Evolutionary conservation across 2,888 invertebrate species (phyloP), one percentile per base, ranked within the genome.

Genomic region (Itoplectis maculator): DNA sequence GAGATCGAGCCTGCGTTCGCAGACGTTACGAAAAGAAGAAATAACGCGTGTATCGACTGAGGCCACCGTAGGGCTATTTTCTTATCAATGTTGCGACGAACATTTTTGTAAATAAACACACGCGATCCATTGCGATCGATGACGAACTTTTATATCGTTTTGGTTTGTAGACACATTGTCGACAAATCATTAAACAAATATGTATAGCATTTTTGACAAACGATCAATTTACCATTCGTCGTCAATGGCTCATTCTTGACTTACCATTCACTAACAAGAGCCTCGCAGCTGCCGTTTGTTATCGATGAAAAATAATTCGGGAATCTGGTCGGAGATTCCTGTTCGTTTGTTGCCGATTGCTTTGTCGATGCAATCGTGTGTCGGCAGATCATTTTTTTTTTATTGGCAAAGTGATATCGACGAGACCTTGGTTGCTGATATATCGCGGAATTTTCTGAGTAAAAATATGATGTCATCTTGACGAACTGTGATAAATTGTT

Each of bases 1-100:
- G 72, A 81, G 81, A 82, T 82, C 82, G 82, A 82, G 82, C 82
- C 79, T 79, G 61, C 82, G 82, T 82, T 75, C 79, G 65, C 61
- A 70, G 54, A 54, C 35, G 29, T 65, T 56, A 54, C 69, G 69
- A 59, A 68, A 63, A 74, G 81, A 74, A 82, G 79, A 79, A 79
- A 82, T 51, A 75, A 45, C 40, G n/a, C n/a, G 42, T 47, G 66
- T 82, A 82, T 82, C 82, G 82, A 82, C 82, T 42, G 82, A 70
- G 75, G 13, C 56, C 40, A 37, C n/a, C 66, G 15, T 54, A 70
- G 42, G 8, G 40, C 49, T 23, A 56, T 59, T n/a, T n/a, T 49
- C 37, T 61, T 61, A 61, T 9, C 61, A 61, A 40, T 18, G 18
- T 11, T 20, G 23, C 2, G 0, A 20, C 4, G 9, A 11, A 23